Evolutionary conservation across 2,797 vertebrate species (phyloP), one percentile per base, ranked within the genome.

Genomic region (Sarcophilus harrisii): DNA sequence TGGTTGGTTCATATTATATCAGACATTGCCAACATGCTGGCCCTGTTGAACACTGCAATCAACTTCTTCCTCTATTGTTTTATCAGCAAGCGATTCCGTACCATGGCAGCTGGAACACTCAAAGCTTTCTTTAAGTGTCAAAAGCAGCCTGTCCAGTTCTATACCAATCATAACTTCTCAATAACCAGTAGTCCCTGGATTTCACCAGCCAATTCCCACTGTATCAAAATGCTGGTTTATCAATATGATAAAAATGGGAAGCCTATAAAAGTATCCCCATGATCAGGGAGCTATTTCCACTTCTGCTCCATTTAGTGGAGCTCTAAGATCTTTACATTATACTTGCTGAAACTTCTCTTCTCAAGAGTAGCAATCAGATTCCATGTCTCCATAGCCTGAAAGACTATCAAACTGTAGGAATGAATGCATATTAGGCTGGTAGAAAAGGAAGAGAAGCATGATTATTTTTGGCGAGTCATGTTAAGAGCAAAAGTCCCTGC

Each of bases 1-100:
- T 99, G 99, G 96, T 97, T 99, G 92, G 99, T 99, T 12, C 99
- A 99, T 92, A 98, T 99, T 87, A 98, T 99, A 94, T 99, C 99
- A 0, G 99, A 99, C 38, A 89, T 99, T 3, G 99, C 99, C 11
- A 99, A 99, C 96, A 99, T 99, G 99, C 98, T 99, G 0, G 99
- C 99, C 0, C 98, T 99, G 94, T 99, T 99, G 96, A 99, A 99
- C 99, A 99, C 99, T 0, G 99, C 99, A 0, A 99, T 99, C 99
- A 99, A 99, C 98, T 99, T 99, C 99, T 99, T 99, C 98, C 99
- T 99, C 92, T 99, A 99, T 98, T 99, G 99, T 98, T 99, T 99
- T 98, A 99, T 99, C 98, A 99, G 99, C 99, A 99, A 99, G 98
- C 99, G 99, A 11, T 99, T 99, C 98, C 99, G 99, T 89, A 98